These are phyloP conservation scores for Drosophila gaucha DNA, from an alignment of 2,888 invertebrate species.

Conservation along the genomic window DNA sequence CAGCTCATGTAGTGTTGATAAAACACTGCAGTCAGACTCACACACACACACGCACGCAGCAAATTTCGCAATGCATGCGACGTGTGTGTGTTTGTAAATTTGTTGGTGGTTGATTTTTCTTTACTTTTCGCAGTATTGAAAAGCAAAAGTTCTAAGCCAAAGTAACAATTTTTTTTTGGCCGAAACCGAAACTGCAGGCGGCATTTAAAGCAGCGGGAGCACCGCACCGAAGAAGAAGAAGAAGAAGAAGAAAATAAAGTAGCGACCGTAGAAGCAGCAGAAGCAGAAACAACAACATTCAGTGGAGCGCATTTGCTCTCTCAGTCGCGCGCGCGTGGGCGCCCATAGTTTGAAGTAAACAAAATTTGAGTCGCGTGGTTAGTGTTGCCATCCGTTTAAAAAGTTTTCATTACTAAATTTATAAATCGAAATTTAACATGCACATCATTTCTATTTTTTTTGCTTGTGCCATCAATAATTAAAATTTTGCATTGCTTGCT, in stretches of 20 bases:
- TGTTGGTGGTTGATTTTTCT: slow-evolving; percentile 64
- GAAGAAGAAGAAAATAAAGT: slow-evolving; percentile 1
- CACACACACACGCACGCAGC: slow-evolving; percentile 1
- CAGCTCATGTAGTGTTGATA: slow-evolving; percentile 55
- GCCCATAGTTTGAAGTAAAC: slow-evolving; percentile 56
- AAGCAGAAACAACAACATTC: slow-evolving; percentile 23
- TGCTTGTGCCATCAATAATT: not conserved
- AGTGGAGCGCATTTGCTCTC: slow-evolving; percentile 27
- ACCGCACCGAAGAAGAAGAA: slow-evolving; percentile 10
- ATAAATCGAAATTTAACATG: not conserved
- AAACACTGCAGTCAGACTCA: slow-evolving; percentile 32
- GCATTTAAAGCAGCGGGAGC: slow-evolving; percentile 25
- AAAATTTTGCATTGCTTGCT: not conserved
- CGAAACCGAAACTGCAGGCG: slow-evolving; percentile 53
- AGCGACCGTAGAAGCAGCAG: not conserved
- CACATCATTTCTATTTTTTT: not conserved
- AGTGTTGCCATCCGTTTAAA: slow-evolving; percentile 37
- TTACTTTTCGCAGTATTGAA: slow-evolving; percentile 49
- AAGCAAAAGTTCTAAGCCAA: slow-evolving; percentile 69
- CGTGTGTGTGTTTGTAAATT: slow-evolving; percentile 19
- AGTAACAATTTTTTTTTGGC: slow-evolving; percentile 50
- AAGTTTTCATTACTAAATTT: not conserved
- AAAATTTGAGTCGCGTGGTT: slow-evolving; percentile 35
- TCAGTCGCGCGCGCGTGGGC: slow-evolving; percentile 29
- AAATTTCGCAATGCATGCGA: slow-evolving; percentile 53